Conservation (phyloP, 2,888 invertebrate species). For the Meandrusa payeni region DNA sequence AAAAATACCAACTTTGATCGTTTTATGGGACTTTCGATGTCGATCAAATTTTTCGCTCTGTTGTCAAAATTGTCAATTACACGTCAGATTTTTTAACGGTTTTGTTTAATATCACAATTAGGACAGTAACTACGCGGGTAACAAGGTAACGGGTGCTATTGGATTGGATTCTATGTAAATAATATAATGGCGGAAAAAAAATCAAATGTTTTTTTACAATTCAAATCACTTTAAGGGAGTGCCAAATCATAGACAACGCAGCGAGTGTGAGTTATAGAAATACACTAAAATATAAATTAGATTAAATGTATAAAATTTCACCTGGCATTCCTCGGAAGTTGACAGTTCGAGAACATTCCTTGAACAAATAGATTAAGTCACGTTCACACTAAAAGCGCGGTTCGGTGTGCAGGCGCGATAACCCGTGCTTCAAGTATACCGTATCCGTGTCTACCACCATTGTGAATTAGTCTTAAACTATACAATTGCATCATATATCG, state of each 20-base stretch:
- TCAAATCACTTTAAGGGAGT: not conserved
- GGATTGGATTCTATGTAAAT: not conserved
- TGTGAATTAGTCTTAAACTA: no score
- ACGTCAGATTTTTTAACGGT: not conserved
- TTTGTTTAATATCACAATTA: not conserved
- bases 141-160: constrained; percentile 15
- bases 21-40: no score
- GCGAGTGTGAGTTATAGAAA: not conserved
- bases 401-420: no score
- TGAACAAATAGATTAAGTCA: constrained; percentile 12
- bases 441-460: no score
- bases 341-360: not conserved
- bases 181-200: not conserved
- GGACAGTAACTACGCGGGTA: constrained; percentile 18
- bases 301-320: not conserved
- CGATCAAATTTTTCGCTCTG: no score
- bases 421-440: no score
- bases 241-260: constrained; percentile 7
- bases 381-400: no score
- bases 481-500: no score
- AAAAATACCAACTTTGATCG: no score
- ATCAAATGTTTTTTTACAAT: not conserved
- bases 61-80: constrained; percentile 1
- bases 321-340: not conserved
- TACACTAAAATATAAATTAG: not conserved